Evolutionary conservation across 2,888 invertebrate genomes (phyloP), one percentile per base, ranked within the genome.

Genomic region (Drosophila pseudotakahashii): DNA sequence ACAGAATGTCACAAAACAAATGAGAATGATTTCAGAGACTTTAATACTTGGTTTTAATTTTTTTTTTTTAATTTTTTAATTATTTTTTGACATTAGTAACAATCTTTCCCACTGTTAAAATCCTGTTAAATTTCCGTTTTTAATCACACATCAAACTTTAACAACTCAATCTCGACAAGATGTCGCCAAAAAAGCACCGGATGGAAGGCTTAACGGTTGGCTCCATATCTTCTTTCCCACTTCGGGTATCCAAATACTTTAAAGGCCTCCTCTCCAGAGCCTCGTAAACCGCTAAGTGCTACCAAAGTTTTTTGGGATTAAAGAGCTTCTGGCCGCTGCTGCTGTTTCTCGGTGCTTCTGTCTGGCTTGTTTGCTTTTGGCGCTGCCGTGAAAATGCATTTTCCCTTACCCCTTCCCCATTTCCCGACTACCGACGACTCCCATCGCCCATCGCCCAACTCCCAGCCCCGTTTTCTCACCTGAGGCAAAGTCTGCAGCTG

Each of bases 401-500:
- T 36, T 32, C 36, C 50, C 64, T 19, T 47, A 63, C 36, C 23
- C 50, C 64, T 19, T 47, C 61, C 36, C 23, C 44, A 26, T 34
- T 34, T 34, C 11, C 34, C 34, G 34, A 11, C 32, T 10, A 9
- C 30, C 30, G 7, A 2, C 19, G 19, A n/a, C n/a, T n/a, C 19
- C 30, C 30, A 23, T 23, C 30, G 30, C 5, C 55, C 61, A 23
- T 23, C 23, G 23, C 44, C 68, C 62, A 47, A 57, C 67, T 73
- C 69, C 58, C 58, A 36, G 13, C 36, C 68, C 76, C 87, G 67
- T 75, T 87, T 87, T 84, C 89, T 84, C 86, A 85, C 89, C 81
- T 85, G 75, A 63, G 73, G 85, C 67, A 57, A 60, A 72, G 63
- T 61, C 70, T 32, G 55, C 44, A 58, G 68, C 45, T 72, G 73